Evolutionary conservation across 1,140 invertebrate genomes (phyloP).

Genomic region (Penaeus chinensis): DNA sequence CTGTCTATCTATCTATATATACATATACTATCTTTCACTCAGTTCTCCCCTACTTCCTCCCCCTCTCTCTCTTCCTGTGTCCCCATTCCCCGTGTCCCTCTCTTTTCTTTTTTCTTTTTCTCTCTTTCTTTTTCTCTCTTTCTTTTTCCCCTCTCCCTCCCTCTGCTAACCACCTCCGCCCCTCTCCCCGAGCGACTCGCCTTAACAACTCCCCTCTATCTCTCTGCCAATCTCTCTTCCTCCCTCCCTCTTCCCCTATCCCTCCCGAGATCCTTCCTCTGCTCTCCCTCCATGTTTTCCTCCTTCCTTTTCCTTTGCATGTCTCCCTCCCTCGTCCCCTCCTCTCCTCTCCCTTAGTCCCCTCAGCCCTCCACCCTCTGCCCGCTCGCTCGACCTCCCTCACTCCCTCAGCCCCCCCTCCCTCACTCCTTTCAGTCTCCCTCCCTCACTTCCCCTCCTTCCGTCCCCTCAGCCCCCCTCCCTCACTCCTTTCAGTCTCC

Average conservation of each 20-base stretch:
- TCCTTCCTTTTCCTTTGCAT: neutral
- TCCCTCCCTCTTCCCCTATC: neutral
- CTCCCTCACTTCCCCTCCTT: neutral
- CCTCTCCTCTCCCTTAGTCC: neutral
- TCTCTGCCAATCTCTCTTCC: neutral
- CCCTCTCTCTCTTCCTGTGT: neutral
- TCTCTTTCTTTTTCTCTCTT: neutral
- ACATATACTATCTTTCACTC: neutral
- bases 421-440: neutral
- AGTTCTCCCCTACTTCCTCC: neutral
- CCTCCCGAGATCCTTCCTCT: neutral
- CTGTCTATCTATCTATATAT: neutral
- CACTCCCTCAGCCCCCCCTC: neutral
- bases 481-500: too few relatives aligned
- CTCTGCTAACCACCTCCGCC: neutral
- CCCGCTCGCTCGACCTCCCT: neutral
- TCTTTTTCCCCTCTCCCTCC: neutral
- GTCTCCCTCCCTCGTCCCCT: neutral
- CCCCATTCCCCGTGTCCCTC: neutral
- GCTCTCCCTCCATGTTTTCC: constrained; percentile 1
- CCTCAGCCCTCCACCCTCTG: neutral
- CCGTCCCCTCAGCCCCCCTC: too few relatives aligned
- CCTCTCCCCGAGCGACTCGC: neutral
- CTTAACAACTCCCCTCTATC: too few relatives aligned
- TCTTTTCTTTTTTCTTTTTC: neutral